Percentiles rank a stretch among this genome's conserved stretches.
These are phyloP conservation scores for Uropsilus gracilis DNA, from an alignment of 2,113 vertebrate genomes.

Conservation along the genomic window DNA sequence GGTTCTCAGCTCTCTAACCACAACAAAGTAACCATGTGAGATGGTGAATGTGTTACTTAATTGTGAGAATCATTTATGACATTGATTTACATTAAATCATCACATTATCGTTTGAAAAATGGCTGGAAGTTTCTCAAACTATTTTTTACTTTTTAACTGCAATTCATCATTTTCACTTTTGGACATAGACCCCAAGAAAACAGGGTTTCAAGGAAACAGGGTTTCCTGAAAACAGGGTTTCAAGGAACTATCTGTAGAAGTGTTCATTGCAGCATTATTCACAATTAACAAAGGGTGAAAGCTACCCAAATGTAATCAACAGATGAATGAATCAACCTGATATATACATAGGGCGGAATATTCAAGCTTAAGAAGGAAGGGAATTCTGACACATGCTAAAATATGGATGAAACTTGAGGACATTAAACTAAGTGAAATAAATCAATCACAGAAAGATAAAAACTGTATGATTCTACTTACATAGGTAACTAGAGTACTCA, in stretches of 20 bases:
- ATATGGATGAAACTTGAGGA: background rate
- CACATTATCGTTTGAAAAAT: background rate
- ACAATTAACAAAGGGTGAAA: background rate
- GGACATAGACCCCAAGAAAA: background rate
- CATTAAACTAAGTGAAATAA: conserved; percentile 16
- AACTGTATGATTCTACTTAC: background rate
- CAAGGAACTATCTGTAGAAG: background rate
- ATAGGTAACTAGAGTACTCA: background rate
- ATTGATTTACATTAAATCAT: background rate
- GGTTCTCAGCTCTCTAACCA: background rate
- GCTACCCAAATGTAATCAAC: background rate
- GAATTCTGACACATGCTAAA: background rate
- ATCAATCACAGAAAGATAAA: background rate
- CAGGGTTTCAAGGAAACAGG: background rate
- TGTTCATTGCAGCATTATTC: background rate
- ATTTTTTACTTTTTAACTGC: background rate
- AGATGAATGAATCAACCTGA: background rate
- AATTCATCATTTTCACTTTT: background rate
- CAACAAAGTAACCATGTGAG: background rate
- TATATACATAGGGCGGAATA: background rate
- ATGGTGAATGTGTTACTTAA: background rate
- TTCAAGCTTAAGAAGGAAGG: background rate
- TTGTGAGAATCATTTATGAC: background rate
- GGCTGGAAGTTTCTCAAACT: background rate
- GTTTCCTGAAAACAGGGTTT: background rate